These are phyloP conservation scores for Acleris emargana DNA, from an alignment of 2,888 invertebrate species.

Conservation along the genomic window DNA sequence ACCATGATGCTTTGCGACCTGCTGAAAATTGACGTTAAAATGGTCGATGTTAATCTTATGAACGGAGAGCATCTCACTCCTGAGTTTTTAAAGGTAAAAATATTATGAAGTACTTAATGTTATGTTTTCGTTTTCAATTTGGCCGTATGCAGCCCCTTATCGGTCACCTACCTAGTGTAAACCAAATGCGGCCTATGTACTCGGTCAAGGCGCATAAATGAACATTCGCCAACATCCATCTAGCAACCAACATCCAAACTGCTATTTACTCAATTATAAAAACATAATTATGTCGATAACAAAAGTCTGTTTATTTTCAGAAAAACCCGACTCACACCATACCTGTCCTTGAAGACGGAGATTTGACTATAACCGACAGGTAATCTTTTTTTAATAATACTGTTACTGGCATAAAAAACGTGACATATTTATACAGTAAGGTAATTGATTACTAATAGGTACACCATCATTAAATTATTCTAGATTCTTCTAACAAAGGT, in stretches of 20 bases:
- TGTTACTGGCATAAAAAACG: background rate
- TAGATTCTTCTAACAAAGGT: too few relatives aligned
- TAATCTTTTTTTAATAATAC: background rate
- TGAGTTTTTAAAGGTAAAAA: conserved; percentile 39
- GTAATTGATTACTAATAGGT: too few relatives aligned
- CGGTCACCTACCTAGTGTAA: too few relatives aligned
- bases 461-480: too few relatives aligned
- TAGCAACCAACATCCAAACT: too few relatives aligned
- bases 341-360: conserved; percentile 75
- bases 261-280: too few relatives aligned
- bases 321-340: conserved; percentile 76
- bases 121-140: too few relatives aligned
- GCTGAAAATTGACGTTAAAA: conserved; percentile 33
- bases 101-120: too few relatives aligned
- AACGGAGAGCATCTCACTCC: conserved; percentile 35
- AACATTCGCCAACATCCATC: too few relatives aligned
- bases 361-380: conserved; percentile 55
- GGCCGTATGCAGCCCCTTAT: background rate
- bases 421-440: too few relatives aligned
- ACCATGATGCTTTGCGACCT: conserved; percentile 39
- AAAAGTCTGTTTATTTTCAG: conserved; percentile 52
- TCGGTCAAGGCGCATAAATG: too few relatives aligned
- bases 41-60: conserved; percentile 36
- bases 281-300: background rate
- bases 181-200: too few relatives aligned